A percentile compares a stretch with the other conserved stretches of the same genome.
Evolutionary conservation across 2,797 vertebrate genomes (phyloP).

Genomic region (Lagorchestes hirsutus): DNA sequence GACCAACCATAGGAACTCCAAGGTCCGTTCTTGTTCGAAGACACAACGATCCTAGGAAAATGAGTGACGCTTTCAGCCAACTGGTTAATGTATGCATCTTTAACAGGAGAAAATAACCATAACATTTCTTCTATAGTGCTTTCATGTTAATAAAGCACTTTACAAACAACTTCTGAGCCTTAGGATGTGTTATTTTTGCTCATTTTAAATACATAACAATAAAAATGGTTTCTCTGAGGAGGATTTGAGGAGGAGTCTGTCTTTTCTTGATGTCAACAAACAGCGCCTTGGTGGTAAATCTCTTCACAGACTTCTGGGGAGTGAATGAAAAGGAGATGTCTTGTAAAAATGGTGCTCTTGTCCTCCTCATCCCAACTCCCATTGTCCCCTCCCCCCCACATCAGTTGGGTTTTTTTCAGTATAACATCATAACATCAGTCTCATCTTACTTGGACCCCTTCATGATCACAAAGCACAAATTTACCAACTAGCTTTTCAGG

Average conservation of each 20-base stretch:
- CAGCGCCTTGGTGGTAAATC: slow-evolving; percentile 26
- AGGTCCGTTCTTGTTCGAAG: neutral
- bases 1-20: neutral
- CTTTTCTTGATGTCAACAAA: too few species aligned
- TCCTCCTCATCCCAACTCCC: neutral
- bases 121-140: neutral
- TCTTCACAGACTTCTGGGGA: neutral
- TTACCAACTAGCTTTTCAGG: neutral
- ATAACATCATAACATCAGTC: neutral
- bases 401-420: neutral
- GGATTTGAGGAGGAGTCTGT: neutral
- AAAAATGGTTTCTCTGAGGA: neutral
- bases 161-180: neutral
- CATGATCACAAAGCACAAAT: neutral
- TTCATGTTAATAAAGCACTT: neutral
- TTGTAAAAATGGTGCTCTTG: slow-evolving; percentile 38
- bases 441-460: neutral
- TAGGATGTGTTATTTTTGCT: neutral
- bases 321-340: neutral
- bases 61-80: neutral
- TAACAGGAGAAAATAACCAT: neutral
- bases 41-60: neutral
- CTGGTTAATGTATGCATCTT: neutral
- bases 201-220: neutral
- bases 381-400: neutral